phyloP scores from a whole-genome alignment of 2,113 vertebrate genomes.

The Pollachius pollachius region DNA sequence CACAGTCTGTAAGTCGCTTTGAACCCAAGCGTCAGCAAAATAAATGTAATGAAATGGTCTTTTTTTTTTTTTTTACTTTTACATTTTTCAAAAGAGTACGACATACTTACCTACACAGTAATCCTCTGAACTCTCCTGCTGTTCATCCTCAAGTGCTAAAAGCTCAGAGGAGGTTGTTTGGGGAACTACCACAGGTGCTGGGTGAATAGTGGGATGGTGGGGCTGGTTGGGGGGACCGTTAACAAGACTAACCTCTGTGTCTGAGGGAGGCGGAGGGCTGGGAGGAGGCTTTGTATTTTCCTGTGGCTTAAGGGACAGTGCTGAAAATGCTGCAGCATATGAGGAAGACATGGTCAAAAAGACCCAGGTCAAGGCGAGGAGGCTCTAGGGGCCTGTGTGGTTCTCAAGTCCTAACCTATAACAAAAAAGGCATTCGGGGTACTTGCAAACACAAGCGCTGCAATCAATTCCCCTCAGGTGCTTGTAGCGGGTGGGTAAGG shows the following conservation, averaged over 20 bases:
- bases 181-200: not conserved
- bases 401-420: slow-evolving; percentile 3
- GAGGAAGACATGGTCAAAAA: slow-evolving; percentile 59
- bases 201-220: not conserved
- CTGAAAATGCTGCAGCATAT: slow-evolving; percentile 63
- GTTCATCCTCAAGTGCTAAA: slow-evolving; percentile 47
- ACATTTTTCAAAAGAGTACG: not conserved
- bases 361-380: not conserved
- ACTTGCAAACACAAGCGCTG: not conserved
- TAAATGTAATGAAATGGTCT: not conserved
- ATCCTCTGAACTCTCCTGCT: slow-evolving; percentile 67
- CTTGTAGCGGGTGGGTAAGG: no score
- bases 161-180: slow-evolving; percentile 21
- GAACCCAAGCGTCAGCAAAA: not conserved
- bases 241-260: not conserved
- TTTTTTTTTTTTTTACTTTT: not conserved
- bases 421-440: not conserved
- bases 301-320: slow-evolving; percentile 31
- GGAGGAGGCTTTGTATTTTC: slow-evolving; percentile 8
- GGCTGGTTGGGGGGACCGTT: not conserved
- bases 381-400: not conserved
- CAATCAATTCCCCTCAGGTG: no score
- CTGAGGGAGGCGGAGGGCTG: not conserved
- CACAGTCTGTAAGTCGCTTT: slow-evolving; percentile 8
- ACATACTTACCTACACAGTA: slow-evolving; percentile 58